Base-by-base conservation (phyloP, 37 sponge, comb jelly and placozoan genomes). In the Agelas oroides region DNA sequence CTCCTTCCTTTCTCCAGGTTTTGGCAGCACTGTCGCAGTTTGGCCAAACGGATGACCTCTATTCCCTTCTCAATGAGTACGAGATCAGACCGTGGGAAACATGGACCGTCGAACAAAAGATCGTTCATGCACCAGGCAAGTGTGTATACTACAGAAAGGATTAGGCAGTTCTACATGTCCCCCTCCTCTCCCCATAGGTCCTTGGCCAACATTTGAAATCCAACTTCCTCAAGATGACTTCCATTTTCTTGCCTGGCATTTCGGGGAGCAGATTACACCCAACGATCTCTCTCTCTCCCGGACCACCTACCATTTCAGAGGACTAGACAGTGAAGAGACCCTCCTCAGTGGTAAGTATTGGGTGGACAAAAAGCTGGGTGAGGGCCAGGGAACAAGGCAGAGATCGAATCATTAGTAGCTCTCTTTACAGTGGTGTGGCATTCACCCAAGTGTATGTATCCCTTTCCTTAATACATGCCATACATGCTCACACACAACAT, bases 181-280 rank as follows among this genome's bases (percentile, higher is more conserved):
- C 46, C 46, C 46, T 46, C 46, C 8, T 46, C 46, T 8, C 8
- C 8, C 8, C 46, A n/a, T 25, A 84, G 89, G 96, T 11, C 96
- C 96, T 14, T 96, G 96, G 96, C 71, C 80, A 5, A 96, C 96
- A 16, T 96, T 96, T 85, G 96, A 96, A 71, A 88, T 96, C 40
- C 96, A 96, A 62, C 82, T 89, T 25, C 93, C 96, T 39, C 96
- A 96, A 70, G 96, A 96, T 78, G 96, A 96, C 87, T 96, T 83
- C 77, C 83, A 96, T 72, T 70, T 96, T 53, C 71, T 96, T 41
- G 90, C 93, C 16, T 96, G 96, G 96, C 81, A 82, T 70, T 84
- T 95, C 34, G 46, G 46, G 34, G 56, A 57, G 41, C 59, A 61
- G 46, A 28, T 95, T 20, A 40, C 70, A 2, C 23, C 53, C 2